These are phyloP conservation scores for Propithecus coquereli DNA, from an alignment of 2,113 vertebrate genomes.

Conservation along the genomic window DNA sequence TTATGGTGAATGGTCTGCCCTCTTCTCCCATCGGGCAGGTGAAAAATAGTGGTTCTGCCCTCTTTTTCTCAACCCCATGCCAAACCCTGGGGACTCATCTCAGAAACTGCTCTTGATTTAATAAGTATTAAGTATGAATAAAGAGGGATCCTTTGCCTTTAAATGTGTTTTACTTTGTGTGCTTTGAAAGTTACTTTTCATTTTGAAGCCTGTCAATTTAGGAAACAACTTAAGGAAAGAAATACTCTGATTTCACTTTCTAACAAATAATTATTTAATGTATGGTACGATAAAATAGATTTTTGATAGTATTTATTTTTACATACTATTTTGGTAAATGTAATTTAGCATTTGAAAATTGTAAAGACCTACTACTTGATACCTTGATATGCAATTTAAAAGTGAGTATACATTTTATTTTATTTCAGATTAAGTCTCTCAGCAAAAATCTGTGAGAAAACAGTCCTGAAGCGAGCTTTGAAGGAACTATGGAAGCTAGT, in stretches of 20 bases:
- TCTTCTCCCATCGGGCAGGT: neutral
- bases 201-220: neutral
- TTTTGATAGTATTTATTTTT: neutral
- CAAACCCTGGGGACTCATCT: neutral
- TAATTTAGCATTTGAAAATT: neutral
- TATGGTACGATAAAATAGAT: neutral
- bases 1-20: accelerated
- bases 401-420: constrained; percentile 19
- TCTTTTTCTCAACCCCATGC: too few relatives aligned
- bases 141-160: neutral
- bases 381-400: neutral
- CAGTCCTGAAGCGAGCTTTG: constrained; percentile 94
- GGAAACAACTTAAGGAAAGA: neutral
- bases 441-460: constrained; percentile 99
- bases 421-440: constrained; percentile 93
- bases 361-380: neutral
- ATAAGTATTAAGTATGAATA: neutral
- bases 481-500: constrained; percentile 98
- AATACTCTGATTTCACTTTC: neutral
- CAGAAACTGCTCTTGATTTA: neutral
- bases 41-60: neutral
- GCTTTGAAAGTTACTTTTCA: neutral
- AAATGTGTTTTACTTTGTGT: neutral
- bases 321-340: neutral
- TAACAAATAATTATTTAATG: neutral